Evolutionary conservation across 2,113 vertebrate genomes (phyloP).

Genomic region (Carlito syrichta): DNA sequence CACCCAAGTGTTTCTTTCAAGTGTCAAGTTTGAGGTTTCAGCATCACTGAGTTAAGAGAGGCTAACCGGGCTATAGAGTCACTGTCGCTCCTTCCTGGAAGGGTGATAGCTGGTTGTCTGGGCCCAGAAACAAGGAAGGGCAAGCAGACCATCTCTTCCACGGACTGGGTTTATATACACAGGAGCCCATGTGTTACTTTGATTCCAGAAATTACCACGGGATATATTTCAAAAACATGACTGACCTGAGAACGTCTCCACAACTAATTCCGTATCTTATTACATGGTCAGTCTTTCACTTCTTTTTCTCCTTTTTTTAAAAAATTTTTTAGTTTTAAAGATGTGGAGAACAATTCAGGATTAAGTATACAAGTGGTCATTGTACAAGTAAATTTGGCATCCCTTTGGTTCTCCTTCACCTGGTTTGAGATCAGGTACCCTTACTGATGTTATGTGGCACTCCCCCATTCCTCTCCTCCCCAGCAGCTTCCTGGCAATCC

Average conservation of each 20-base stretch:
- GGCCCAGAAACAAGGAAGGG: not conserved
- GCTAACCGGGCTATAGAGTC: rapidly evolving
- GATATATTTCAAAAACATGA: not conserved
- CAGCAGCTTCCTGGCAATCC: too few relatives aligned
- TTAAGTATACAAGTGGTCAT: too few relatives aligned
- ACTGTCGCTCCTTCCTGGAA: not conserved
- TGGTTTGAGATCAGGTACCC: too few relatives aligned
- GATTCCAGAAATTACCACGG: not conserved
- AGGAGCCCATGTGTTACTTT: not conserved
- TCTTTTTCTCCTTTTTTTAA: too few relatives aligned
- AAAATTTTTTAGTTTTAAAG: too few relatives aligned
- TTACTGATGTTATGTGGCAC: too few relatives aligned
- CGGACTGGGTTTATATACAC: not conserved
- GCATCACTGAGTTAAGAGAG: not conserved
- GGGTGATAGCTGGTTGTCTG: not conserved
- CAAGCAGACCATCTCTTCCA: not conserved
- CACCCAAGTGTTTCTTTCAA: not conserved
- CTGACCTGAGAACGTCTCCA: not conserved
- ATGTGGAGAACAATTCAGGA: too few relatives aligned
- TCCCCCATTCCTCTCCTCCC: too few relatives aligned
- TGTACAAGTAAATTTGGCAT: too few relatives aligned
- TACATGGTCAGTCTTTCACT: not conserved
- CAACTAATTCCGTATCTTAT: not conserved
- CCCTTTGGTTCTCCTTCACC: too few relatives aligned
- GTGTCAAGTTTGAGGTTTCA: rapidly evolving